These are phyloP conservation scores for Philaenus spumarius DNA, from an alignment of 1,140 invertebrate genomes.

Conservation along the genomic window DNA sequence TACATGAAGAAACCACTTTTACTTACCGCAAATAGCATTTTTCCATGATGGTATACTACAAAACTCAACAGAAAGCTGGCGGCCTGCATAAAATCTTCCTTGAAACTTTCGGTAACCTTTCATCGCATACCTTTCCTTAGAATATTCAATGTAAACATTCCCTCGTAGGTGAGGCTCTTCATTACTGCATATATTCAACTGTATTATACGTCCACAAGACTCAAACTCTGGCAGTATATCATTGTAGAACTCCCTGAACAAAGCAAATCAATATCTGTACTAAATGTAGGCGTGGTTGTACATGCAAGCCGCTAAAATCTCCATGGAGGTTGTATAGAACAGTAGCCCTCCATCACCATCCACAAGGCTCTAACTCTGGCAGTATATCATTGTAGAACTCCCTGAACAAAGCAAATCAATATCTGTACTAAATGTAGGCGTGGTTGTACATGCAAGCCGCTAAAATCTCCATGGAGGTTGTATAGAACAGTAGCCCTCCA, in stretches of 20 bases:
- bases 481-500: too few species aligned
- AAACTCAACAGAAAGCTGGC: conserved; percentile 75
- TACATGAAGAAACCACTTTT: neutral
- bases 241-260: conserved; percentile 69
- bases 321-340: too few species aligned
- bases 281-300: too few species aligned
- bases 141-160: conserved; percentile 86
- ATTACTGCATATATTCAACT: conserved; percentile 84
- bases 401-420: conserved; percentile 38
- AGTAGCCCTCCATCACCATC: too few species aligned
- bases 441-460: too few species aligned
- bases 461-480: too few species aligned
- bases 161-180: conserved; percentile 78
- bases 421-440: too few species aligned
- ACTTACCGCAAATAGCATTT: conserved; percentile 79
- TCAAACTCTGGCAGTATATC: conserved; percentile 80
- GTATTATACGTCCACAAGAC: conserved; percentile 65
- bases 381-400: conserved; percentile 85
- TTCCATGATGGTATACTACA: conserved; percentile 74
- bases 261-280: too few species aligned
- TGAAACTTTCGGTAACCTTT: conserved; percentile 69
- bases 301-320: too few species aligned
- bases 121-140: conserved; percentile 57
- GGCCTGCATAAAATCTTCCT: conserved; percentile 83
- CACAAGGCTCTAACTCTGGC: conserved; percentile 73